A percentile compares a stretch with the other conserved stretches of the same genome.
phyloP scores from a whole-genome alignment of 2,113 vertebrate genomes.

The Phasianus colchicus region DNA sequence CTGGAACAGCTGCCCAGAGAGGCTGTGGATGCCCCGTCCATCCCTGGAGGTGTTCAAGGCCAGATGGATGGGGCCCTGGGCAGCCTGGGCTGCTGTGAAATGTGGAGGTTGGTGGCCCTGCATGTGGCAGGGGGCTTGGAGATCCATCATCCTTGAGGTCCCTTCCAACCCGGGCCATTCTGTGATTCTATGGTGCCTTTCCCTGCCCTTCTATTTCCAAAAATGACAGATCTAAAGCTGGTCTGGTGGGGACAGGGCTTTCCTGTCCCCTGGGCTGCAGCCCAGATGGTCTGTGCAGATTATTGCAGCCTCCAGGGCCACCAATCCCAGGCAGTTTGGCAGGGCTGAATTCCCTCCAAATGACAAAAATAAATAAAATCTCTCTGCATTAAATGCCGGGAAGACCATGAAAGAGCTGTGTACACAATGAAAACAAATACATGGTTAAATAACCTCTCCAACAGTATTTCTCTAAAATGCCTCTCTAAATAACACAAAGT shows the following conservation, averaged over 20 bases:
- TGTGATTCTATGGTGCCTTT: too few relatives aligned
- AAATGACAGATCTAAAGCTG: neutral
- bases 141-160: too few relatives aligned
- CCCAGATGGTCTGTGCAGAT: slow-evolving; percentile 59
- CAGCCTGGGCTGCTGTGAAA: too few relatives aligned
- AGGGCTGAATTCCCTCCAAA: slow-evolving; percentile 54
- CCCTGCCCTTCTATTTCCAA: neutral
- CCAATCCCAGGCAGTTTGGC: slow-evolving; percentile 36
- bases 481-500: slow-evolving; percentile 76
- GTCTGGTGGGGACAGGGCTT: neutral
- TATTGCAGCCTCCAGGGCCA: slow-evolving; percentile 32
- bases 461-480: slow-evolving; percentile 76
- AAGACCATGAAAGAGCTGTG: slow-evolving; percentile 62
- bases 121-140: too few relatives aligned
- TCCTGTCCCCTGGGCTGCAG: neutral
- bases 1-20: too few relatives aligned
- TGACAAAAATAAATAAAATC: slow-evolving; percentile 64
- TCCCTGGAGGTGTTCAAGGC: too few relatives aligned
- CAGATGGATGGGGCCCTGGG: too few relatives aligned
- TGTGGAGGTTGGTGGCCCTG: too few relatives aligned
- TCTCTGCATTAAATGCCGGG: slow-evolving; percentile 38
- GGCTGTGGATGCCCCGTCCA: too few relatives aligned
- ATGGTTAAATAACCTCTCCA: slow-evolving; percentile 77
- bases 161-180: too few relatives aligned
- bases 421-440: slow-evolving; percentile 79